A percentile compares a stretch with the other conserved stretches of the same genome.
Evolutionary conservation across 2,797 vertebrate genomes (phyloP).

Genomic region (Platalea minor): DNA sequence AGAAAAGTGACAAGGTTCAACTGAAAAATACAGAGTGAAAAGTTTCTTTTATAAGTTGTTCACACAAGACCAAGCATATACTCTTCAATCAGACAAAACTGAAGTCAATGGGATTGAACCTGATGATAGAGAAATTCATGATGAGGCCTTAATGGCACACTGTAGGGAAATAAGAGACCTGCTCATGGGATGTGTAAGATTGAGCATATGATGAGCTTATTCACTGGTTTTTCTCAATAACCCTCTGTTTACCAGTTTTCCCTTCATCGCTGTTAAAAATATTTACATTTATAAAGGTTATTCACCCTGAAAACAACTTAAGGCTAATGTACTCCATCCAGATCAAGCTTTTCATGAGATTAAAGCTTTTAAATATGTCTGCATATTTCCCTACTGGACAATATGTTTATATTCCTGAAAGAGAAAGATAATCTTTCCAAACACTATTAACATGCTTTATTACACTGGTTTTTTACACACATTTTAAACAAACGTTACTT

Average conservation of each 20-base stretch:
- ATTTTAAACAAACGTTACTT: conserved; percentile 34
- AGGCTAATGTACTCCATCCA: conserved; percentile 42
- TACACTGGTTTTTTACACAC: conserved; percentile 7
- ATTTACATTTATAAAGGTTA: conserved; percentile 39
- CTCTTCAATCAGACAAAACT: not conserved
- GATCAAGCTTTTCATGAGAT: conserved; percentile 60
- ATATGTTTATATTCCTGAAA: conserved; percentile 11
- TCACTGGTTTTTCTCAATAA: not conserved
- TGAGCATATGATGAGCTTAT: not conserved
- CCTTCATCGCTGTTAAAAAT: conserved; percentile 8
- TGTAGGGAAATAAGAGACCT: not conserved
- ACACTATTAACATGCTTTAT: conserved; percentile 39
- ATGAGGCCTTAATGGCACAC: not conserved
- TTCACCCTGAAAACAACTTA: conserved; percentile 53
- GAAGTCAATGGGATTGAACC: not conserved
- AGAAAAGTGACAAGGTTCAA: not conserved
- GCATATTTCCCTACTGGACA: conserved; percentile 42
- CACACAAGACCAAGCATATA: not conserved
- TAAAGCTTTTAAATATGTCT: conserved; percentile 60
- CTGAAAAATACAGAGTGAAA: not conserved
- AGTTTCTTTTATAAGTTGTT: not conserved
- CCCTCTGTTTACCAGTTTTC: not conserved
- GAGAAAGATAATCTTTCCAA: conserved; percentile 54
- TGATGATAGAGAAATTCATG: not conserved
- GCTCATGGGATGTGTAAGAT: not conserved